phyloP scores from a whole-genome alignment of 2,888 invertebrate genomes.

The Coelogynopora nodosa region DNA sequence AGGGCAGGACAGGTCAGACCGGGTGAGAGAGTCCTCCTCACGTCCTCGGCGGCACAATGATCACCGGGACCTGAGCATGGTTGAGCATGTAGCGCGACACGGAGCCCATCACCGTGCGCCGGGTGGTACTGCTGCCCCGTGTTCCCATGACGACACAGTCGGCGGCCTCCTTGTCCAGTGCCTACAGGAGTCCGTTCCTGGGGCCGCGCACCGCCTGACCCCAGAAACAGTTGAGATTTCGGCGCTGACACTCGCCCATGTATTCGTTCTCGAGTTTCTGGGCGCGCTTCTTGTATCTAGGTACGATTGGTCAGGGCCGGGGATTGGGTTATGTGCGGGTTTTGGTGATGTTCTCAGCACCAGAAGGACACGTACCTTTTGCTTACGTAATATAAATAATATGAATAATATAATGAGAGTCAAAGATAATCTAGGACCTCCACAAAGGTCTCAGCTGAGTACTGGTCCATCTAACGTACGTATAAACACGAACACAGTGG shows the following conservation, averaged over 20 bases:
- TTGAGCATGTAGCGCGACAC: constrained; percentile 14
- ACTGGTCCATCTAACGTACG: no score
- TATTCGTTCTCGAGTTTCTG: not conserved
- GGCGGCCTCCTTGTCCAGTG: not conserved
- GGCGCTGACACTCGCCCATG: not conserved
- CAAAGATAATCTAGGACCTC: no score
- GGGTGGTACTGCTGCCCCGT: not conserved
- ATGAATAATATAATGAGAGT: no score
- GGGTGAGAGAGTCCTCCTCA: no score
- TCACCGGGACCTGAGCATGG: constrained; percentile 7
- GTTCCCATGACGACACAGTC: constrained; percentile 37
- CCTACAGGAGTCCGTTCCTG: not conserved
- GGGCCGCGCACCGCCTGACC: not conserved
- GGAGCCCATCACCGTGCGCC: constrained; percentile 26
- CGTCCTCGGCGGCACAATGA: constrained; percentile 7
- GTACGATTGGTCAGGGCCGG: no score
- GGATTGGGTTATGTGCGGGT: no score
- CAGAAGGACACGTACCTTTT: no score
- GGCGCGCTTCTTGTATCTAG: not conserved
- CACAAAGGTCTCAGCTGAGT: no score
- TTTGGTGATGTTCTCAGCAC: no score
- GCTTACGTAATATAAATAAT: no score
- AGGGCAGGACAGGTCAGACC: no score
- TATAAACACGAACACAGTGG: no score
- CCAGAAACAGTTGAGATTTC: not conserved